Evolutionary conservation across 2,797 vertebrate species (phyloP), one percentile per base, ranked within the genome.

Genomic region (Ctenosaura bakeri): DNA sequence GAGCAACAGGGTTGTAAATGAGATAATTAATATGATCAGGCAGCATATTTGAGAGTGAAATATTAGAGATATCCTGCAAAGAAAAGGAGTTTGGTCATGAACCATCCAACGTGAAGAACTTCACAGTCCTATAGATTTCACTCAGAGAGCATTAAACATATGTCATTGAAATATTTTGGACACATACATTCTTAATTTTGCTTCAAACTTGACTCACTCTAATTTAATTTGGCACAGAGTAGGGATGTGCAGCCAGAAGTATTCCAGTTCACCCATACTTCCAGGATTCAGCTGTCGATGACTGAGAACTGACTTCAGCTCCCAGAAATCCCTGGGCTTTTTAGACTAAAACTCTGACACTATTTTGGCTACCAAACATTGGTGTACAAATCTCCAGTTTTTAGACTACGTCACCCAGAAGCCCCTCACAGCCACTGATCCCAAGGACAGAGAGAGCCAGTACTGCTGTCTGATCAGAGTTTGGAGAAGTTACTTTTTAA

Each of bases 1-100:
- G 85, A 90, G 84, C 12, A 22, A 62, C 82, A 85, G 84, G 89
- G 69, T 0, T 0, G 74, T 54, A 71, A 78, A 83, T 74, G 50
- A 50, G 62, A 87, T 90, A 62, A 83, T 77, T 64, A 64, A 64
- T 64, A 87, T 66, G 22, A 66, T 76, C 71, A 78, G 59, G 18
- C 46, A n/a, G 71, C 52, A 16, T 20, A 69, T 87, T 54, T 83
- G 66, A 83, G 50, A 62, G 32, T 20, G 50, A 46, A 59, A 50
- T 26, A 78, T 32, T 18, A 86, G 14, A n/a, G 16, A 66, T 85
- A 80, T 85, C 46, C 46, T 38, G n/a, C 50, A 64, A 85, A 29
- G 14, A 13, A 56, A 73, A 62, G 77, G 77, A 64, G 42, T 14
- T 50, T 83, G 35, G n/a, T 74, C 77, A 56, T 59, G 62, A 59